Conservation (phyloP, 2,113 vertebrate genomes). For the Argyrosomus japonicus region DNA sequence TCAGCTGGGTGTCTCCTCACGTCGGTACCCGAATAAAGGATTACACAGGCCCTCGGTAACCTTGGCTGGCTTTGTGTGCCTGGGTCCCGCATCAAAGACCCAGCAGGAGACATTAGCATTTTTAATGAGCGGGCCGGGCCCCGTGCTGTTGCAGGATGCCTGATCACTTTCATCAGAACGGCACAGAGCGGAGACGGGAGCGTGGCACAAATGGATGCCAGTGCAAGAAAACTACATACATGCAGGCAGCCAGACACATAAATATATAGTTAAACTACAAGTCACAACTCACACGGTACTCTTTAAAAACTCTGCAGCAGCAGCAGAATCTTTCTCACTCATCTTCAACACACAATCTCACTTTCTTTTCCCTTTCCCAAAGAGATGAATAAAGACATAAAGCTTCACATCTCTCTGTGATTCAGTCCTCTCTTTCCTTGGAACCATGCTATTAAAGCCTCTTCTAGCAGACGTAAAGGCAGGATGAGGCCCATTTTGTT, state of each 20-base stretch:
- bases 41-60: constrained; percentile 81
- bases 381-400: constrained; percentile 33
- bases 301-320: neutral
- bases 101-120: constrained; percentile 83
- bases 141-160: constrained; percentile 75
- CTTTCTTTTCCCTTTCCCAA: neutral
- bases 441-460: constrained; percentile 28
- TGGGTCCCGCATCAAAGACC: constrained; percentile 83
- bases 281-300: neutral
- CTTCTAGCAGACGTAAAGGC: constrained; percentile 31
- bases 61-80: constrained; percentile 82
- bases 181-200: constrained; percentile 21
- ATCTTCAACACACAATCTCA: neutral
- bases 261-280: constrained; percentile 10
- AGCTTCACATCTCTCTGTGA: constrained; percentile 10
- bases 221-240: constrained; percentile 6
- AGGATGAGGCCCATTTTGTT: constrained; percentile 46
- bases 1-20: constrained; percentile 75
- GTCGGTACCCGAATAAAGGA: constrained; percentile 74
- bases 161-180: constrained; percentile 73
- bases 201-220: constrained; percentile 27
- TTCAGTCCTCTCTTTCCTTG: constrained; percentile 6
- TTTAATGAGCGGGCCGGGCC: constrained; percentile 81
- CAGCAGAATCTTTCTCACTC: neutral
- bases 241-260: neutral